Evolutionary conservation across 1,140 invertebrate species (phyloP).

Genomic region (Aphelinus atriplicis): DNA sequence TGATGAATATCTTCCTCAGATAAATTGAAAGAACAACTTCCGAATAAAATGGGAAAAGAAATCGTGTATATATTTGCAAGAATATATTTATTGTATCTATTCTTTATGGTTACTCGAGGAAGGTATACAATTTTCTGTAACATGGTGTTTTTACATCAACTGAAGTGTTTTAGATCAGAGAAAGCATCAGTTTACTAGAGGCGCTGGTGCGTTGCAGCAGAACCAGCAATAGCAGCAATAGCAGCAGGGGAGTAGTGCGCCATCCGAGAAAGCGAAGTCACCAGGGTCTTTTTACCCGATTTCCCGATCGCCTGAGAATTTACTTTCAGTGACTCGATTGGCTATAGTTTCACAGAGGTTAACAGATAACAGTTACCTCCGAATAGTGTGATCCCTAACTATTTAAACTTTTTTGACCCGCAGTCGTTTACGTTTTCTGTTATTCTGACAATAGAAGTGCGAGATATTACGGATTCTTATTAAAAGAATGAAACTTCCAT

Average conservation of each 20-base stretch:
- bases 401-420: constrained; percentile 13
- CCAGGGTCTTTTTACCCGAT: constrained; percentile 34
- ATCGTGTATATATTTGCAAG: no score
- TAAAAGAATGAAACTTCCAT: no score
- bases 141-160: no score
- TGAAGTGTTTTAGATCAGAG: neutral
- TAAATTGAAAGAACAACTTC: no score
- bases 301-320: constrained; percentile 36
- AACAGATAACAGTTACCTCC: constrained; percentile 31
- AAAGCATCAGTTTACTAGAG: neutral
- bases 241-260: no score
- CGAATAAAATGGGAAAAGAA: no score
- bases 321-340: constrained; percentile 44
- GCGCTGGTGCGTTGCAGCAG: neutral
- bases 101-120: no score
- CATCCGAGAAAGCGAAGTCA: constrained; percentile 12
- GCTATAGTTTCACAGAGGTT: constrained; percentile 25
- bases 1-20: no score
- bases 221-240: neutral
- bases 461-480: no score
- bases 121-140: no score
- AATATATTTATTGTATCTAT: no score
- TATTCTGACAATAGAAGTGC: no score
- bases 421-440: constrained; percentile 8
- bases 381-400: neutral